phyloP scores from a whole-genome alignment of 2,888 invertebrate genomes.

The Resseliella maxima region DNA sequence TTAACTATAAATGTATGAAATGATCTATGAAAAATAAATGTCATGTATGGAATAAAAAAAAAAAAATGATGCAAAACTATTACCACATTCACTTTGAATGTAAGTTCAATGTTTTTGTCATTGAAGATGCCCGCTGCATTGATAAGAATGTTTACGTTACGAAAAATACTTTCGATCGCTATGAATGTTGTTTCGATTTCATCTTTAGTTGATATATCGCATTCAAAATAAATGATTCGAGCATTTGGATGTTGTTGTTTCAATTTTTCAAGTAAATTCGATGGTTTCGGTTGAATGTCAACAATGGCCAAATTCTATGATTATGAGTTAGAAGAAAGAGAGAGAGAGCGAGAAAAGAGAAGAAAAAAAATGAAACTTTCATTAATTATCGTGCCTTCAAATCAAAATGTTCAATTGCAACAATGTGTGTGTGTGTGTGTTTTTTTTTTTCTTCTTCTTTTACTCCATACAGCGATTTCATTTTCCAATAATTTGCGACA shows the following conservation, averaged over 20 bases:
- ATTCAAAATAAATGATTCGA: neutral
- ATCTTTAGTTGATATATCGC: conserved; percentile 21
- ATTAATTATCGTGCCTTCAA: neutral
- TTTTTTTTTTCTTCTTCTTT: too few species aligned
- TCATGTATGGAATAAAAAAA: too few species aligned
- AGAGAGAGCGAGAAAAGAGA: neutral
- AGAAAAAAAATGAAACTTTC: neutral
- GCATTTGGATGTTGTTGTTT: neutral
- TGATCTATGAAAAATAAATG: too few species aligned
- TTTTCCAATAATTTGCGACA: conserved; percentile 13
- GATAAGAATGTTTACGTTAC: neutral
- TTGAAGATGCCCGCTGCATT: conserved; percentile 17
- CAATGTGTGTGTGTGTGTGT: too few species aligned
- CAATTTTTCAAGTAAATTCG: neutral
- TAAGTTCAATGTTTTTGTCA: neutral
- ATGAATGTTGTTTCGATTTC: neutral
- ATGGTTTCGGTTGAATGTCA: conserved; percentile 7
- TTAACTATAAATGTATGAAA: too few species aligned
- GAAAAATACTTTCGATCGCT: neutral
- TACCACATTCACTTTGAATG: conserved; percentile 45
- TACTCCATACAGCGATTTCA: neutral
- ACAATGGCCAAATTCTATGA: conserved; percentile 32
- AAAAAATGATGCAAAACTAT: too few species aligned
- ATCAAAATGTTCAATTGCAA: too few species aligned
- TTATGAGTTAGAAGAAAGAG: too few species aligned